These are phyloP conservation scores for Corbicula japonica DNA, from an alignment of 2,888 invertebrate genomes.

Conservation along the genomic window DNA sequence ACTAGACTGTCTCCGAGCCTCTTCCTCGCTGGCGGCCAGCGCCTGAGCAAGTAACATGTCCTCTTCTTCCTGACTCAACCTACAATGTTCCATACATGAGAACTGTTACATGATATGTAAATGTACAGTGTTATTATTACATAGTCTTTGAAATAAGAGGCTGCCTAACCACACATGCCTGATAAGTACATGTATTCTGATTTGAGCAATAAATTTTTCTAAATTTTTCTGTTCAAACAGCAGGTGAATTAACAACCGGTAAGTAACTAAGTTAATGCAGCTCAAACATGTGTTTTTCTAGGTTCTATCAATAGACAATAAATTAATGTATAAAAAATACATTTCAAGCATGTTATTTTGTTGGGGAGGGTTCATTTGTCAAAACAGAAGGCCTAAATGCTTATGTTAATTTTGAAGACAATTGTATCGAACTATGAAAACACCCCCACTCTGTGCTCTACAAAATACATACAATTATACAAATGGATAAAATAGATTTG, in stretches of 20 bases:
- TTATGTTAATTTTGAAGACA: no score
- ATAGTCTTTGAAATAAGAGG: not conserved
- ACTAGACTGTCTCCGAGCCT: constrained; percentile 68
- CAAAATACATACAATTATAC: no score
- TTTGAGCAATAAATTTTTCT: not conserved
- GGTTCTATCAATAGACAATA: not conserved
- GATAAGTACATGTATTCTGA: no score
- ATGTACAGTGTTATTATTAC: not conserved
- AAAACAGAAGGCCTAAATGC: not conserved
- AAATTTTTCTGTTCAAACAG: constrained; percentile 3
- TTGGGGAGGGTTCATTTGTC: not conserved
- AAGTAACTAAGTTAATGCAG: no score
- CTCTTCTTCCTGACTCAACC: constrained; percentile 81
- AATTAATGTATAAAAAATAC: not conserved
- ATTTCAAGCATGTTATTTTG: not conserved
- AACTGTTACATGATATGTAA: not conserved
- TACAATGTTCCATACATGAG: constrained; percentile 44
- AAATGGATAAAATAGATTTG: no score
- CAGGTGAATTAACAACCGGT: no score
- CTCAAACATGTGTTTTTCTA: not conserved
- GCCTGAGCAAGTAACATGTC: constrained; percentile 84
- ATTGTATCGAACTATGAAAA: no score
- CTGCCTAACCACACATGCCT: not conserved
- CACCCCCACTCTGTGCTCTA: no score
- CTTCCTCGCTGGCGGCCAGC: constrained; percentile 82